phyloP scores from a whole-genome alignment of 2,888 invertebrate genomes.

The Hydriomena furcata region DNA sequence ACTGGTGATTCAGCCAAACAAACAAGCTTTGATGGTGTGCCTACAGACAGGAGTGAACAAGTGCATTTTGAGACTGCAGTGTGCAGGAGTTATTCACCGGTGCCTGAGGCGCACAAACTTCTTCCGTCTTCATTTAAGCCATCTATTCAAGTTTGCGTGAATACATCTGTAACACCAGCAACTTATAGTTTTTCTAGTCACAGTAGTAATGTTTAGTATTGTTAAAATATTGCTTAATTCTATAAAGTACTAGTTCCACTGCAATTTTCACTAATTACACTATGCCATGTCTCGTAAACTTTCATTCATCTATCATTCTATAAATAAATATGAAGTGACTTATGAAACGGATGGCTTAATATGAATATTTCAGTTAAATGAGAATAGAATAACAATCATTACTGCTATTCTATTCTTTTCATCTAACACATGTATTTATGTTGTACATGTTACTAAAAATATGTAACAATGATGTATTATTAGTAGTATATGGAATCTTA shows the following conservation, averaged over 20 bases:
- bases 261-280: constrained; percentile 72
- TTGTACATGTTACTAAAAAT: not conserved
- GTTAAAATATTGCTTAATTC: constrained; percentile 48
- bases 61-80: constrained; percentile 75
- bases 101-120: constrained; percentile 78
- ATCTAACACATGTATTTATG: not conserved
- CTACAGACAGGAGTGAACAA: constrained; percentile 72
- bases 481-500: not conserved
- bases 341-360: constrained; percentile 27
- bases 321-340: not conserved
- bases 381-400: not conserved
- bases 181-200: constrained; percentile 83
- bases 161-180: constrained; percentile 79
- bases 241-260: constrained; percentile 45
- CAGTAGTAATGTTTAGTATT: constrained; percentile 75
- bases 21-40: constrained; percentile 86
- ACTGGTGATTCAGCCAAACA: constrained; percentile 91
- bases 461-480: constrained; percentile 7
- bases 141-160: constrained; percentile 80
- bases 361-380: not conserved
- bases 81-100: constrained; percentile 75
- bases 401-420: too few relatives aligned
- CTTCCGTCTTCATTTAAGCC: constrained; percentile 80
- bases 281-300: not conserved
- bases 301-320: too few relatives aligned